A percentile compares a stretch with the other conserved stretches of the same genome.
These are phyloP conservation scores for Zaprionus inermis DNA, from an alignment of 1,140 invertebrate genomes.

Conservation along the genomic window DNA sequence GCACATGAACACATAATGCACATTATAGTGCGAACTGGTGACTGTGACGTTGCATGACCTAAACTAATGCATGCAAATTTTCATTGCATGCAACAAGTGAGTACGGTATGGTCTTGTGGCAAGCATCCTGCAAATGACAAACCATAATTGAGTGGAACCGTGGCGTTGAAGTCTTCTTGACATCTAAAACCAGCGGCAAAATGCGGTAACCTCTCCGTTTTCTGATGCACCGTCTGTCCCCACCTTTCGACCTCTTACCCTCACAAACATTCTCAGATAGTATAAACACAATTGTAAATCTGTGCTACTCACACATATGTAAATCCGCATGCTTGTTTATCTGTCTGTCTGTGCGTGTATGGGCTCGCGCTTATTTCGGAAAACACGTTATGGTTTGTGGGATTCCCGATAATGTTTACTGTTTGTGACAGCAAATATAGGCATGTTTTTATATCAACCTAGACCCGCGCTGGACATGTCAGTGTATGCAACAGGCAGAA, in stretches of 20 bases:
- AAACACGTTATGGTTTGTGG: conserved; percentile 52
- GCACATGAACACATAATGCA: no score
- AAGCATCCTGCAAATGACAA: conserved; percentile 59
- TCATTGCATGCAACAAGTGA: neutral
- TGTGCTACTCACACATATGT: conserved; percentile 1
- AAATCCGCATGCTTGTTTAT: neutral
- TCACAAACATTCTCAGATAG: neutral
- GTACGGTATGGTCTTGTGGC: conserved; percentile 23
- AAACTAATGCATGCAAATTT: neutral
- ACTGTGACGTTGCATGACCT: neutral
- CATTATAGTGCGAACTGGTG: neutral
- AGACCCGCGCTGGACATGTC: neutral
- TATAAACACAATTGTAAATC: conserved; percentile 1
- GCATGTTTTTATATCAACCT: conserved; percentile 1
- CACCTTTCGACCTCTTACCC: neutral
- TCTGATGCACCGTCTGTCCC: neutral
- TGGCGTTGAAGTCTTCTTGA: conserved; percentile 14
- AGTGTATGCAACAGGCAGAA: conserved; percentile 1
- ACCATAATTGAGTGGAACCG: conserved; percentile 68
- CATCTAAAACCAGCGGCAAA: conserved; percentile 35
- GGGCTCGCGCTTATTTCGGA: conserved; percentile 3
- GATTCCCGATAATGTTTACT: conserved; percentile 13
- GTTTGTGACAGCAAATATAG: conserved; percentile 70
- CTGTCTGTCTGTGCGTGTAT: neutral
- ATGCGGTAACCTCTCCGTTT: conserved; percentile 41